These are phyloP conservation scores for Phymanthus crucifer DNA, from an alignment of 92 coral and sea anemone species.

Conservation along the genomic window DNA sequence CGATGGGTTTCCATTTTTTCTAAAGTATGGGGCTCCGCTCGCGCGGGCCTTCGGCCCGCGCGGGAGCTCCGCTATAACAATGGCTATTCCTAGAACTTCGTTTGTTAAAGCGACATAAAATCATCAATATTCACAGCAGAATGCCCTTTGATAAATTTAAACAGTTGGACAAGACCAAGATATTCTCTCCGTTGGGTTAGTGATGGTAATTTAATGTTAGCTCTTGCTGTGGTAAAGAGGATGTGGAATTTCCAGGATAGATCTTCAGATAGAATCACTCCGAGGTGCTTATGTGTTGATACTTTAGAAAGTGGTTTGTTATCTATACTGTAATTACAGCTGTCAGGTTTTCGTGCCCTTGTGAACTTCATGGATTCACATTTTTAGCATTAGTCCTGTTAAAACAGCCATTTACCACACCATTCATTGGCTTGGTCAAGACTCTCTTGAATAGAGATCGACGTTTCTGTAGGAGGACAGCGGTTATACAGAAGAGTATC, in stretches of 20 bases:
- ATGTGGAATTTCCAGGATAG: slow-evolving; percentile 40
- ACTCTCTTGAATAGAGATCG: neutral
- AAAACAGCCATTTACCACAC: slow-evolving; percentile 19
- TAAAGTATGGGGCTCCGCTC: too few species aligned
- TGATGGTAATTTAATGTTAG: too few species aligned
- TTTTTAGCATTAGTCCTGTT: slow-evolving; percentile 16
- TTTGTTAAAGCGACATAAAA: too few species aligned
- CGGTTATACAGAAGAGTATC: slow-evolving; percentile 33
- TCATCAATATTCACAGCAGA: too few species aligned
- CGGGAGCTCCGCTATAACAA: too few species aligned
- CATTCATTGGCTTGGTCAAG: slow-evolving; percentile 1
- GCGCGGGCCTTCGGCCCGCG: too few species aligned
- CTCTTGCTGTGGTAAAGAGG: slow-evolving; percentile 41
- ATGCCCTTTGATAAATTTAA: too few species aligned
- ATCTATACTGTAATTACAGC: slow-evolving; percentile 14
- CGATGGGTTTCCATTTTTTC: too few species aligned
- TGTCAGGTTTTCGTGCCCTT: slow-evolving; percentile 17
- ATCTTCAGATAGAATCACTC: slow-evolving; percentile 33
- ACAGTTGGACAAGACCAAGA: too few species aligned
- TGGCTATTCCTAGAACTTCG: too few species aligned
- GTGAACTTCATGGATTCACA: slow-evolving; percentile 31
- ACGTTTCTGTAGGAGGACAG: slow-evolving; percentile 10
- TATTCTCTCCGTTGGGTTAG: too few species aligned
- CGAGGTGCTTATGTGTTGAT: slow-evolving; percentile 45
- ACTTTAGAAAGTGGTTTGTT: slow-evolving; percentile 22